Evolutionary conservation across 2,888 invertebrate genomes (phyloP), one percentile per base, ranked within the genome.

Genomic region (Trachelus iudaicus): DNA sequence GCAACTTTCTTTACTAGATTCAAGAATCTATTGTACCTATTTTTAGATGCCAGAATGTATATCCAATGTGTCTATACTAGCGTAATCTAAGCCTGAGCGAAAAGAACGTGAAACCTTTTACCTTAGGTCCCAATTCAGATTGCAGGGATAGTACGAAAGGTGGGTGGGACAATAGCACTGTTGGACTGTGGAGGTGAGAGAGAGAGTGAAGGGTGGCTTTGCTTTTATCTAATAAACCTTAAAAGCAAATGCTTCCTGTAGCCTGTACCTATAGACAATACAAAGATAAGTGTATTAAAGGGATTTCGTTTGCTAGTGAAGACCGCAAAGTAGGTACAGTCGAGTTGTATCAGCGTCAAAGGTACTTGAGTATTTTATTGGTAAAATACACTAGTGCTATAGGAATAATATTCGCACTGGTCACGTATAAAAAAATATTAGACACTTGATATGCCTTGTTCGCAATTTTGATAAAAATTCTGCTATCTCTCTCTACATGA

Each of bases 251-350:
- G 85, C 83, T 83, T 79, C 81, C 77, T 85, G 80, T 85, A 84
- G 83, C 86, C 56, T 86, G 88, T 83, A 86, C 88, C 87, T 23
- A 23, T 23, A 56, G 23, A 23, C 9, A 56, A 56, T 89, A 87
- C 89, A 87, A 87, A 88, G 88, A 88, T 89, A 87, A 89, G 86
- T 89, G 85, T 86, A 88, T 88, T 89, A 89, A 89, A 86, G 85
- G 87, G 87, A 88, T 89, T 90, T 86, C 85, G 85, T 85, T 85
- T 85, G 82, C 81, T 81, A 83, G 9, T 23, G 56, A 56, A 56
- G 9, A 56, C 56, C 23, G 56, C 56, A 15, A 56, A 56, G 56
- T 56, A 23, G 56, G 9, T 23, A 56, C 9, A 56, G 23, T 23
- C 56, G 23, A 56, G 56, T 23, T 23, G 56, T 23, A 23, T 56